Percentiles rank a stretch among this genome's conserved stretches.
phyloP scores from a whole-genome alignment of 2,113 vertebrate species.

The Uropsilus gracilis region DNA sequence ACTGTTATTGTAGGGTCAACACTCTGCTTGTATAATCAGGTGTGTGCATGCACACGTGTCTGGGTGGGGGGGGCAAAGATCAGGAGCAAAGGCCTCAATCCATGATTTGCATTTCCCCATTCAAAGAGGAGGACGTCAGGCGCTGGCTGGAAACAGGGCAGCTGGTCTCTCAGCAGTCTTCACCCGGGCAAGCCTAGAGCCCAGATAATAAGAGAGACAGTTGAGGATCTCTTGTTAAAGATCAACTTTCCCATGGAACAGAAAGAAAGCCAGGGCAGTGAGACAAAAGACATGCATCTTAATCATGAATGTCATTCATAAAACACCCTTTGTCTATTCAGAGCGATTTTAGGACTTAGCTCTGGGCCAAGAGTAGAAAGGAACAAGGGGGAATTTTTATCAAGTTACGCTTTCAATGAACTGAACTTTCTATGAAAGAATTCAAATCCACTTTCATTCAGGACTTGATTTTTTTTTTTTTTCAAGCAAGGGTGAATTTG shows the following conservation, averaged over 20 bases:
- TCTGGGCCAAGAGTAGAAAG: not conserved
- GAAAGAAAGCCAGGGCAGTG: constrained; percentile 28
- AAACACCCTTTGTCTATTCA: constrained; percentile 69
- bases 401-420: constrained; percentile 46
- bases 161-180: not conserved
- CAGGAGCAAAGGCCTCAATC: not conserved
- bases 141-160: constrained; percentile 40
- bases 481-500: not conserved
- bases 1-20: not conserved
- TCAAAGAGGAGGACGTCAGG: not conserved
- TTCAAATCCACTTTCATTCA: constrained; percentile 6
- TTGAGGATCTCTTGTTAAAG: constrained; percentile 52
- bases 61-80: not conserved
- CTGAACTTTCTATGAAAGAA: constrained; percentile 50
- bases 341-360: not conserved
- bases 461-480: not conserved
- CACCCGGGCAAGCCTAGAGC: not conserved
- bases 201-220: not conserved
- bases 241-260: constrained; percentile 73
- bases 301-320: constrained; percentile 70
- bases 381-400: constrained; percentile 60
- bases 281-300: constrained; percentile 60
- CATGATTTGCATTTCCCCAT: not conserved
- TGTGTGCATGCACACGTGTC: not conserved
- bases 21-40: rapidly evolving